Conservation (phyloP, 2,888 invertebrate genomes). For the Clanis bilineata region DNA sequence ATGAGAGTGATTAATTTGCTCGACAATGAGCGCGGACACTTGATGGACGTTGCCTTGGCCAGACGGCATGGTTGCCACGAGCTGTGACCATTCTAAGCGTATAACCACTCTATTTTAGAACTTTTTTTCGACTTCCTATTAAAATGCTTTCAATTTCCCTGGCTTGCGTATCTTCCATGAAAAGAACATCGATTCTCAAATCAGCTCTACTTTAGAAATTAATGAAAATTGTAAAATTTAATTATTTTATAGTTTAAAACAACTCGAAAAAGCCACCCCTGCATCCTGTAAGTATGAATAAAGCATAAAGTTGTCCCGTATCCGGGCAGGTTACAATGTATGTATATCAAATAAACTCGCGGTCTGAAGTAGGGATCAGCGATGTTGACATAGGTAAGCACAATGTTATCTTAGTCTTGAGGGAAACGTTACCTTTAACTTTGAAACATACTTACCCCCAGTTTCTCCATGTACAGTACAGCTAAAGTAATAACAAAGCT, state of each 20-base stretch:
- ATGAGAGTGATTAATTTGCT: slow-evolving; percentile 60
- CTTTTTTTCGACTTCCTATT: no score
- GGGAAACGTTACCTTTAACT: background rate
- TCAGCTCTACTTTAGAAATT: no score
- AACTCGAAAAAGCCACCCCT: no score
- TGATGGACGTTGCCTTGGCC: slow-evolving; percentile 54
- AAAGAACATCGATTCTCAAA: slow-evolving; percentile 5
- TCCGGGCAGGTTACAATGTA: slow-evolving; percentile 39
- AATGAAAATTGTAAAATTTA: no score
- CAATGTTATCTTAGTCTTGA: background rate
- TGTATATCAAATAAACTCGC: slow-evolving; percentile 37
- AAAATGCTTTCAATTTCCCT: no score
- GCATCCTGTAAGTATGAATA: slow-evolving; percentile 47
- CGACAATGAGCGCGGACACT: slow-evolving; percentile 55
- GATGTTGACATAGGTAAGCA: background rate
- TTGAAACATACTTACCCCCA: background rate
- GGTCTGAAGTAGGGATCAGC: background rate
- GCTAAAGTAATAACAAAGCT: no score
- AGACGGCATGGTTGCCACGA: slow-evolving; percentile 39
- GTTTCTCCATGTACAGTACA: no score
- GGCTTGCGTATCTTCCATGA: no score
- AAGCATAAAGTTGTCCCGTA: slow-evolving; percentile 56
- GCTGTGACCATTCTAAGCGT: slow-evolving; percentile 7
- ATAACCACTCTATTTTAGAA: background rate
- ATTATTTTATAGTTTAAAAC: no score